Evolutionary conservation across 2,113 vertebrate genomes (phyloP).

Genomic region (Orientallactaga bullata): DNA sequence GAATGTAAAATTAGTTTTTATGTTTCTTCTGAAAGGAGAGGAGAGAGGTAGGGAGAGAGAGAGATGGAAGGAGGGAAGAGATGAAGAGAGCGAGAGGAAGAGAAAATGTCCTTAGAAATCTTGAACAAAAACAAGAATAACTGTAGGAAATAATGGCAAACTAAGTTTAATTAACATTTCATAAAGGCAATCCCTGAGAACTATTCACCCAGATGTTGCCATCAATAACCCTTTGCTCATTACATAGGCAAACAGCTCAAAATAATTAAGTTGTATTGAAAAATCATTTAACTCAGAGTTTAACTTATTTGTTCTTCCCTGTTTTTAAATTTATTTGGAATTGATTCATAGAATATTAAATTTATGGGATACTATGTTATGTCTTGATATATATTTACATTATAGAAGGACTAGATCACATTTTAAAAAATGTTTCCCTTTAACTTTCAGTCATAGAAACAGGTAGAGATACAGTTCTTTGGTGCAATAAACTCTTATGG

Average conservation of each 20-base stretch:
- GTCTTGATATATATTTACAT: neutral
- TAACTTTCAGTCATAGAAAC: neutral
- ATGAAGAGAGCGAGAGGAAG: neutral
- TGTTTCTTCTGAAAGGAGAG: neutral
- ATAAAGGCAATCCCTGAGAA: conserved; percentile 13
- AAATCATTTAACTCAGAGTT: neutral
- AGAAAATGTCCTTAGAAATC: neutral
- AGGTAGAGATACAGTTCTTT: neutral
- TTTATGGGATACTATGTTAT: neutral
- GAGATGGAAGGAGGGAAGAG: neutral
- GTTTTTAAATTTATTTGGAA: neutral
- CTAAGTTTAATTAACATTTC: conserved; percentile 49
- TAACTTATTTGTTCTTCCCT: neutral
- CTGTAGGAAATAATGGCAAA: neutral
- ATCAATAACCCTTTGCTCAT: conserved; percentile 5
- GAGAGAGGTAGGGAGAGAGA: neutral
- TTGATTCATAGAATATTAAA: neutral
- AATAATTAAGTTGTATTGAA: conserved; percentile 11
- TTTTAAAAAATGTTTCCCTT: neutral
- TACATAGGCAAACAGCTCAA: neutral
- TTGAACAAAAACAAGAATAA: conserved; percentile 29
- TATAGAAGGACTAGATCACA: neutral
- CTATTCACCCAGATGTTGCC: neutral
- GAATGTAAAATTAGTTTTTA: neutral
- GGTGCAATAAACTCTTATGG: neutral